Percentiles rank a stretch among this genome's conserved stretches.
Evolutionary conservation across 2,888 invertebrate species (phyloP).

Genomic region (Drosophila kanekoi): DNA sequence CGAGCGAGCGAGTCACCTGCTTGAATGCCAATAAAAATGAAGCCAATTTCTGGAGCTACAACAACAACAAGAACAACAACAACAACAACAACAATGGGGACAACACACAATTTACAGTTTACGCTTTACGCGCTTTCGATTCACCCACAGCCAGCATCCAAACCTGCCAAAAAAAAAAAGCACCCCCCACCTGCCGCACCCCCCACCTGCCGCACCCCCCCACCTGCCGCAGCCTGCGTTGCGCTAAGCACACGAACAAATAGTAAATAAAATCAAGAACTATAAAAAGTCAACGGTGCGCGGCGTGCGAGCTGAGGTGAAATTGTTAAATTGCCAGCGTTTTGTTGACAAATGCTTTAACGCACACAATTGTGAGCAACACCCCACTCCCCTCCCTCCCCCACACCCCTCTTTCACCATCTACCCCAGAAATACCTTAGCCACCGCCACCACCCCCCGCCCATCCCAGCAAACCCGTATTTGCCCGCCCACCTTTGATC

Average conservation of each 20-base stretch:
- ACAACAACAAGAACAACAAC: conserved; percentile 22
- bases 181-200: not conserved
- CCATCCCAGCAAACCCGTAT: not conserved
- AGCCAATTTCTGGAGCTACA: conserved; percentile 69
- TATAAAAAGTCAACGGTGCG: conserved; percentile 56
- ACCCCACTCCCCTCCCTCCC: not conserved
- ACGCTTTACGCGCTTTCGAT: conserved; percentile 62
- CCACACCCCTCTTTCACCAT: too few relatives aligned
- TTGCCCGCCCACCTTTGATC: conserved; percentile 10
- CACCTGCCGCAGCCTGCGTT: not conserved
- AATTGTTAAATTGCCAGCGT: conserved; percentile 59
- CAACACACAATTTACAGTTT: conserved; percentile 70
- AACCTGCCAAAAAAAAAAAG: not conserved
- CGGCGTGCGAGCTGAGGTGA: conserved; percentile 1
- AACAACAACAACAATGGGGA: not conserved
- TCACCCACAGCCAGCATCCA: not conserved
- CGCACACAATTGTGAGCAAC: conserved; percentile 26
- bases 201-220: not conserved
- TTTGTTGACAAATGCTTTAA: conserved; percentile 73
- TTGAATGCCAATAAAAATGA: conserved; percentile 73
- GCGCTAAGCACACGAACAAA: conserved; percentile 52
- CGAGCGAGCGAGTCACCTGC: conserved; percentile 27
- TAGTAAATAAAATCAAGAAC: conserved; percentile 77
- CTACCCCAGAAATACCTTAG: too few relatives aligned
- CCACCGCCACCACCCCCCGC: not conserved